phyloP scores from a whole-genome alignment of 2,797 vertebrate genomes.

The Notolepis coatsorum region DNA sequence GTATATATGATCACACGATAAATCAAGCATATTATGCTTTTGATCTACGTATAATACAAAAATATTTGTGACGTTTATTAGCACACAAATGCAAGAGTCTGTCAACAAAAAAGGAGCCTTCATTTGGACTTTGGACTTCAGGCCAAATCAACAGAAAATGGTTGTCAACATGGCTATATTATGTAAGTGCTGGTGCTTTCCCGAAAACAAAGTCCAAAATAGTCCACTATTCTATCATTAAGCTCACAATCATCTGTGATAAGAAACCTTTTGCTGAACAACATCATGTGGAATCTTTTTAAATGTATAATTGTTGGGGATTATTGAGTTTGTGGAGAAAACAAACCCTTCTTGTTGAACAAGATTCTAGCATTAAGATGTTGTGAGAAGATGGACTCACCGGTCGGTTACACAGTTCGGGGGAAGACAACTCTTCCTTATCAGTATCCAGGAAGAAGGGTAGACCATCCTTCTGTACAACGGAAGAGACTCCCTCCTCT shows the following conservation, averaged over 20 bases:
- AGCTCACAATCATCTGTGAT: neutral
- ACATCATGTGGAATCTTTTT: neutral
- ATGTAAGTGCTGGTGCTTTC: conserved; percentile 9
- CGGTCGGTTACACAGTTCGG: conserved; percentile 89
- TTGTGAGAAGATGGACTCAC: conserved; percentile 81
- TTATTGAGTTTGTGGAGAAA: neutral
- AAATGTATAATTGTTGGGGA: neutral
- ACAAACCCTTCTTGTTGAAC: neutral
- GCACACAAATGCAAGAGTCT: conserved; percentile 43
- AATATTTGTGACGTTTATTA: too few relatives aligned
- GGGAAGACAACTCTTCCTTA: conserved; percentile 90
- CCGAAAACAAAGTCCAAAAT: conserved; percentile 14
- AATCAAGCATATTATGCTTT: conserved; percentile 6
- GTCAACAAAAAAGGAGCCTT: conserved; percentile 43
- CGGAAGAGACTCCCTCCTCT: conserved; percentile 60
- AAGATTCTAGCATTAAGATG: neutral
- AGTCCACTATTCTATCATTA: conserved; percentile 34
- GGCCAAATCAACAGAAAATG: conserved; percentile 60
- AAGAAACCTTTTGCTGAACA: neutral
- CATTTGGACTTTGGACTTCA: conserved; percentile 70
- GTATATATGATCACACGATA: neutral
- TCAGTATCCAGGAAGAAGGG: conserved; percentile 81
- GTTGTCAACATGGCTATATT: conserved; percentile 37
- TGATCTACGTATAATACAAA: conserved; percentile 19
- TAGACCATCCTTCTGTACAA: conserved; percentile 66